Conservation (phyloP, 2,113 vertebrate species). For the Sylvilagus bachmani region DNA sequence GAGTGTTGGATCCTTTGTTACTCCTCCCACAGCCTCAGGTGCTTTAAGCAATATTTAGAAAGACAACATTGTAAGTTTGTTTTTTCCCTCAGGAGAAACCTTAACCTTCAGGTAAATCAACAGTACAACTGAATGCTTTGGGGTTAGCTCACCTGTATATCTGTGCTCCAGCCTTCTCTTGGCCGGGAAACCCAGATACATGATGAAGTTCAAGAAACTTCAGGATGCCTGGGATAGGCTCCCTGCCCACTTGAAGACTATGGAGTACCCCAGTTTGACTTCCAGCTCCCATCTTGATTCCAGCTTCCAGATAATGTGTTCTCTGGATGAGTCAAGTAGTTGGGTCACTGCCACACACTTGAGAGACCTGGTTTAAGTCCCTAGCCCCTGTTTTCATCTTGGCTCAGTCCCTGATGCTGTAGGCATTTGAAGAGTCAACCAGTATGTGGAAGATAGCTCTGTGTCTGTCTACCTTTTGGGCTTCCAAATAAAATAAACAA, state of each 20-base stretch:
- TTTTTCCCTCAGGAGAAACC: neutral
- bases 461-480: too few species aligned
- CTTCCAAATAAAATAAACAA: too few species aligned
- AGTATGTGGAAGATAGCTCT: too few species aligned
- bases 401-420: too few species aligned
- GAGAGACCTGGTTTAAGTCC: too few species aligned
- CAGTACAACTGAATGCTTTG: neutral
- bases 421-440: too few species aligned
- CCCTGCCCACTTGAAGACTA: neutral
- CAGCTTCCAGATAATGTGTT: too few species aligned
- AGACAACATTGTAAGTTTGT: neutral
- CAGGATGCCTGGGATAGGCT: neutral
- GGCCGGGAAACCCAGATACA: neutral
- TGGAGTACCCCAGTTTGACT: too few species aligned
- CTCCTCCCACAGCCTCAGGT: neutral
- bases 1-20: neutral
- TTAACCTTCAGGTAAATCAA: neutral
- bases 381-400: too few species aligned
- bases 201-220: neutral
- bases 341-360: too few species aligned
- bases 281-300: too few species aligned
- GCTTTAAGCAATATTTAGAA: neutral
- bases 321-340: too few species aligned
- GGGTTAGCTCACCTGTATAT: neutral
- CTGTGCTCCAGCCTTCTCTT: neutral